Conservation (phyloP, 2,888 invertebrate genomes). For the Tenthredo livida region DNA sequence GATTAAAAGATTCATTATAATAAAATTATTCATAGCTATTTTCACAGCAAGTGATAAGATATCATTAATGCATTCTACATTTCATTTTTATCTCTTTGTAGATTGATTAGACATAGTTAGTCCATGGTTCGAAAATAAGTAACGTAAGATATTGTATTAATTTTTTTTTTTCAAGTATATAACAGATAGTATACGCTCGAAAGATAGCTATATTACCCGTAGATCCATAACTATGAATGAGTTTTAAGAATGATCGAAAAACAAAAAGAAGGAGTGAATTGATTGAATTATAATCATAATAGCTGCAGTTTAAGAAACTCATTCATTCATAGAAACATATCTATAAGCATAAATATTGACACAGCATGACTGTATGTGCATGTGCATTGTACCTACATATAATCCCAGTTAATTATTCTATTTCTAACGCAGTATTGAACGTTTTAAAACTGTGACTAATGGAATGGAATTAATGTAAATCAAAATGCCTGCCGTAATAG, state of each 20-base stretch:
- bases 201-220: slow-evolving; percentile 53
- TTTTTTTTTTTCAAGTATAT: background rate
- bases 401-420: slow-evolving; percentile 39
- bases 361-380: slow-evolving; percentile 59
- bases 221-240: slow-evolving; percentile 59
- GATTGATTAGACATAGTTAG: slow-evolving; percentile 40
- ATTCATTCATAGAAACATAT: slow-evolving; percentile 60
- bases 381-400: slow-evolving; percentile 53
- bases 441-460: slow-evolving; percentile 40
- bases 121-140: slow-evolving; percentile 20
- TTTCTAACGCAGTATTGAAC: slow-evolving; percentile 20
- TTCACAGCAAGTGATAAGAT: slow-evolving; percentile 15
- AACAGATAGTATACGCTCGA: background rate
- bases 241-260: slow-evolving; percentile 43
- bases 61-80: slow-evolving; percentile 16
- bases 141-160: background rate
- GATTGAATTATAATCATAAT: background rate
- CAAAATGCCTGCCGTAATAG: slow-evolving; percentile 46
- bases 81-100: slow-evolving; percentile 5
- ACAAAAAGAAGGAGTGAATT: background rate
- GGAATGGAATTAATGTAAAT: slow-evolving; percentile 44
- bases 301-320: slow-evolving; percentile 56
- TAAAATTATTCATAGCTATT: background rate
- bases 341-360: slow-evolving; percentile 40
- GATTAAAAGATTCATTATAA: background rate